phyloP scores from a whole-genome alignment of 2,113 vertebrate species.

The Passer domesticus region DNA sequence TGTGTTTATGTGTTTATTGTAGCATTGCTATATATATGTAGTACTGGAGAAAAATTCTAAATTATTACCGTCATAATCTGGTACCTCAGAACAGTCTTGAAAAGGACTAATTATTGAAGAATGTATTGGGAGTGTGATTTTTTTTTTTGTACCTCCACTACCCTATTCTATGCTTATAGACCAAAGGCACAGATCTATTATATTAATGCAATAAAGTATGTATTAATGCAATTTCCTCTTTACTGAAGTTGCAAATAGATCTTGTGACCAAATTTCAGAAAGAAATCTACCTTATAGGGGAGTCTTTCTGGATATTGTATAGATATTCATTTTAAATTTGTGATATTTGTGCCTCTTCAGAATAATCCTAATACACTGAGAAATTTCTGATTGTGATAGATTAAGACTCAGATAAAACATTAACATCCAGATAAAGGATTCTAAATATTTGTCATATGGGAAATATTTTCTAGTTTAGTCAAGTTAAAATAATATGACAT shows the following conservation, averaged over 20 bases:
- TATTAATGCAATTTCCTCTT: neutral
- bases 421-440: neutral
- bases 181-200: neutral
- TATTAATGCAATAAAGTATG: neutral
- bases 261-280: neutral
- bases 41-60: neutral
- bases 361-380: neutral
- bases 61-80: neutral
- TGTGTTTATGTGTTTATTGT: neutral
- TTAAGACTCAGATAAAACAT: neutral
- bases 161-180: accelerated
- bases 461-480: neutral
- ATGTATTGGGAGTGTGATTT: neutral
- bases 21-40: neutral
- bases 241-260: neutral
- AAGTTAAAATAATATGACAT: neutral
- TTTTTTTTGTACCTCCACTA: neutral
- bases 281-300: neutral
- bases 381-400: neutral
- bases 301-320: neutral
- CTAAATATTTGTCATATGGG: neutral
- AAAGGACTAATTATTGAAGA: neutral
- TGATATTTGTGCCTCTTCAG: neutral
- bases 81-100: neutral
- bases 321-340: neutral